Percentiles rank a stretch among this genome's conserved stretches.
Evolutionary conservation across 1,140 invertebrate genomes (phyloP).

Genomic region (Lamellibrachia luymesi): DNA sequence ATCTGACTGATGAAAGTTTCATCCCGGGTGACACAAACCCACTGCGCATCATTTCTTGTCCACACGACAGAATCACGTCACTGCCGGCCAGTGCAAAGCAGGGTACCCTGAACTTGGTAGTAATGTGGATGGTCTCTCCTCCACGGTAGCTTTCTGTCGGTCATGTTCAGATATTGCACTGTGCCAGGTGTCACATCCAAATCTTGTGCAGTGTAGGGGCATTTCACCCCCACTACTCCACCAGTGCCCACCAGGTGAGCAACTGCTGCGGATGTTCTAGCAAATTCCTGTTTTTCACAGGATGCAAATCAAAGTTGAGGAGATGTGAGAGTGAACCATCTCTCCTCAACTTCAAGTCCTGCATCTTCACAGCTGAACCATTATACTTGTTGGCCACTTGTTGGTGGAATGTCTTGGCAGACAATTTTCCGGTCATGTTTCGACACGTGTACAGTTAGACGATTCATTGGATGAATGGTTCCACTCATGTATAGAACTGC

Average conservation of each 20-base stretch:
- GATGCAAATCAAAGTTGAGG: no score
- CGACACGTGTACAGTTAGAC: no score
- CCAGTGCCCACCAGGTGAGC: conserved; percentile 30
- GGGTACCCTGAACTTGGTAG: conserved; percentile 29
- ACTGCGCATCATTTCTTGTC: conserved; percentile 22
- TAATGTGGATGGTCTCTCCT: conserved; percentile 27
- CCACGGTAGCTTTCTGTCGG: conserved; percentile 19
- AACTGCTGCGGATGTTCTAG: no score
- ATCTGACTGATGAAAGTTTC: conserved; percentile 19
- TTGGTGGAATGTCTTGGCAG: no score
- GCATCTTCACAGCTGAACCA: no score
- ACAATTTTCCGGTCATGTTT: no score
- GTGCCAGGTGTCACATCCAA: not conserved
- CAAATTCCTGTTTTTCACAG: no score
- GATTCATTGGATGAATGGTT: no score
- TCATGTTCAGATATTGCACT: conserved; percentile 23
- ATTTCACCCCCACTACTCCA: conserved; percentile 30
- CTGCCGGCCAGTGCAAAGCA: conserved; percentile 25
- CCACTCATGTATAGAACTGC: no score
- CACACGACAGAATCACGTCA: conserved; percentile 32
- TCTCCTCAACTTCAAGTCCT: no score
- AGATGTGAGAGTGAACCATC: no score
- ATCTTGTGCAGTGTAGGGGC: conserved; percentile 15
- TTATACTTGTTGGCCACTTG: no score
- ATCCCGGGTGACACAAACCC: conserved; percentile 19